A percentile compares a stretch with the other conserved stretches of the same genome.
Evolutionary conservation across 2,888 invertebrate genomes (phyloP).

Genomic region (Micoletzkya japonica): DNA sequence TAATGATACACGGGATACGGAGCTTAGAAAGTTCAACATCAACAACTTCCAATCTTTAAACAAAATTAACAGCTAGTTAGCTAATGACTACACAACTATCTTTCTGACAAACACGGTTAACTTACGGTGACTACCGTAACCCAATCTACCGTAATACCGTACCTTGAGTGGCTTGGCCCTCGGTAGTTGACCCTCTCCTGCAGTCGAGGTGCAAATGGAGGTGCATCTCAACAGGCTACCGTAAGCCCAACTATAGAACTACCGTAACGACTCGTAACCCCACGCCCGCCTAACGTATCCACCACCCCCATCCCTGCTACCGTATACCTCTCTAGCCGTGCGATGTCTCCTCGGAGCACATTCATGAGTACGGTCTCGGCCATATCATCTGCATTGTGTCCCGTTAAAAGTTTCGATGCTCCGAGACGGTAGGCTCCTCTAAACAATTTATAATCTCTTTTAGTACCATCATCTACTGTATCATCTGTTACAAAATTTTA

Average conservation of each 20-base stretch:
- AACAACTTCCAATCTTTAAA: no score
- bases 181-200: constrained; percentile 52
- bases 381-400: constrained; percentile 77
- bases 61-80: no score
- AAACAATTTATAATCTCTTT: constrained; percentile 68
- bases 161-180: constrained; percentile 60
- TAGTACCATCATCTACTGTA: no score
- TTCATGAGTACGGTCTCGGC: constrained; percentile 81
- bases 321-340: constrained; percentile 82
- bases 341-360: constrained; percentile 89
- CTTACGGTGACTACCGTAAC: no score
- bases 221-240: constrained; percentile 36
- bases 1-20: neutral
- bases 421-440: constrained; percentile 85
- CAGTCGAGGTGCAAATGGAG: constrained; percentile 45
- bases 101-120: no score
- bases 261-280: neutral
- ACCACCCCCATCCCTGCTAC: neutral
- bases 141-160: no score
- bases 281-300: neutral
- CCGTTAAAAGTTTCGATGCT: constrained; percentile 92
- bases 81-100: no score
- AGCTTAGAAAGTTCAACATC: no score
- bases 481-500: no score
- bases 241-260: no score